Base-by-base conservation (phyloP, 2,113 vertebrate species). In the Leucoraja erinaceus region DNA sequence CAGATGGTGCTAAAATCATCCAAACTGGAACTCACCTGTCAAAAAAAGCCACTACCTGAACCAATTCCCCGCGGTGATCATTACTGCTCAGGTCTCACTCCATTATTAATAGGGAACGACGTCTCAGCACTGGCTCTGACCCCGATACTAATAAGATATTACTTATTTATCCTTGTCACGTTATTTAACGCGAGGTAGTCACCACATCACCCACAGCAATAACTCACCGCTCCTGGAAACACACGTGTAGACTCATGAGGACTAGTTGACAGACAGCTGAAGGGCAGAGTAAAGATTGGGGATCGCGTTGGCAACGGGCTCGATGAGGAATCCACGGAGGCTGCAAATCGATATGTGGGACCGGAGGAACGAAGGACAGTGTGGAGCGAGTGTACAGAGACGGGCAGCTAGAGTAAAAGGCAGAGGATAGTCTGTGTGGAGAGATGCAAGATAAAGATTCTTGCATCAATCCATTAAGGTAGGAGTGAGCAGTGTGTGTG, bases 11-110 rank as follows among this genome's bases (percentile, higher is more conserved):
- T 16, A 14, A 5, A 63, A 86, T 61, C 28, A 88, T 31, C 31
- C 83, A 63, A 25, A 59, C 59, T 61, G 59, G 83, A 88, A 88
- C 63, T 88, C 59, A 88, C 83, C 59, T 86, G 81, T 86, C 81
- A 86, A 86, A 86, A 86, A 61, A 47, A 28, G 22, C 56, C 22
- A 72, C 59, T 88, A 61, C 81, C 83, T 63, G 28, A 88, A 63
- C 12, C 31, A 31, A 88, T 63, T 88, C 83, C 83, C 59, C 14
- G 31, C 61, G 83, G 83, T 63, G 83, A n/a, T 88, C 83, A 88
- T 88, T 88, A 88, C 63, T 31, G 61, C 79, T 83, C 1, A 11
- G 63, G 11, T 86, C 61, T 61, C 56, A 86, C 83, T 86, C 4
- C 14, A 31, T 86, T 72, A n/a, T 31, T 86, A 86, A 86, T 59